Base-by-base conservation (phyloP, 2,113 vertebrate genomes). In the Candoia aspera region DNA sequence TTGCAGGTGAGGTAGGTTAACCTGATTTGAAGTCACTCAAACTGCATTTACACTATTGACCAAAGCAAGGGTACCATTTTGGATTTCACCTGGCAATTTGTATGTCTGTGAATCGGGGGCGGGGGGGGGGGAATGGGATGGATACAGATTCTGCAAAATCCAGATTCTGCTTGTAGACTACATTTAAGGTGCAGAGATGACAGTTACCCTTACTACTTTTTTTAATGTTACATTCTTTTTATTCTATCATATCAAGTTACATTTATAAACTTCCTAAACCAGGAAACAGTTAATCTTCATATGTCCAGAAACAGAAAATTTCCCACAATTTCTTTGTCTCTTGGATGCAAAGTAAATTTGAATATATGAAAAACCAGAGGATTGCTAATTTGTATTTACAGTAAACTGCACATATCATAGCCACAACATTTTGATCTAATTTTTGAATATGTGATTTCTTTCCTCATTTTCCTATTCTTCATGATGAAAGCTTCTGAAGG, bases 21-120 rank as follows among this genome's bases (percentile, higher is more conserved):
- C 73, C 6, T 37, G 8, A 79, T 42, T 57, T 84, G 87, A 33
- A 29, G 12, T 8, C 0, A 86, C 0, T 8, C 23, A 24, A 24
- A 37, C 90, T 0, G 0, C 21, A 4, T 87, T 46, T 13, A 53
- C 46, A 9, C 33, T 0, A 4, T 21, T 0, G 0, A 4, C 49
- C 57, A 10, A 3, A 2, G 17, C 11, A 90, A 21, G 53, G n/a
- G 6, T n/a, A 26, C 37, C 13, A 42, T 91, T 86, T 37, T n/a
- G n/a, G n/a, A 91, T 91, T 23, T 62, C 54, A 59, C 1, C 59
- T 17, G 73, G 33, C n/a, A 15, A 13, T 37, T 55, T 90, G 37
- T 57, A 4, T 60, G 26, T 54, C 23, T 64, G 58, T 54, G 5
- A 79, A 79, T 21, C 37, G 2, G 2, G 68, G 33, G n/a, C 19